Evolutionary conservation across 1,140 invertebrate species (phyloP).

Genomic region (Ceratosolen fusciceps): DNA sequence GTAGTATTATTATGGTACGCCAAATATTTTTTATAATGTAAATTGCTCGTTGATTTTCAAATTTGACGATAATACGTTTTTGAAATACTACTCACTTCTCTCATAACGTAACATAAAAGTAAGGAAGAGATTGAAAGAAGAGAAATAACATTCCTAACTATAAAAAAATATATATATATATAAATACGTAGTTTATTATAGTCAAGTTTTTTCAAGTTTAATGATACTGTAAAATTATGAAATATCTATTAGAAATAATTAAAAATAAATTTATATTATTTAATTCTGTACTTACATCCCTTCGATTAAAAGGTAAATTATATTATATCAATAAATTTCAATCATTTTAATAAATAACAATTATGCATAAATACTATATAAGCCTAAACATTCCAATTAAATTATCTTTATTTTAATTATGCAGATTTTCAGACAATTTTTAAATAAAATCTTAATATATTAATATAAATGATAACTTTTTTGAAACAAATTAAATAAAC

Average conservation of each 20-base stretch:
- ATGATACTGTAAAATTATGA: constrained; percentile 20
- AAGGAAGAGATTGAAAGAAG: not conserved
- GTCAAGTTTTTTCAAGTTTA: constrained; percentile 3
- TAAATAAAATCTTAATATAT: not conserved
- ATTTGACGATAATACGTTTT: constrained; percentile 29
- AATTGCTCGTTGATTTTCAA: constrained; percentile 35
- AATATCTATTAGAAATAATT: constrained; percentile 5
- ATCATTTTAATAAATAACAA: not conserved
- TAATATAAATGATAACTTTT: not conserved
- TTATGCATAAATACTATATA: not conserved
- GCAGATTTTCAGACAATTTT: constrained; percentile 7
- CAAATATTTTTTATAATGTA: constrained; percentile 5
- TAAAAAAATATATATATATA: not conserved
- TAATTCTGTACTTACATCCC: not conserved
- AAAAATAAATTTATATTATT: not conserved
- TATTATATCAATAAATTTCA: not conserved
- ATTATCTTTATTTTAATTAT: constrained; percentile 6
- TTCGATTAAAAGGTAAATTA: not conserved
- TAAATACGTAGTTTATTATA: constrained; percentile 36
- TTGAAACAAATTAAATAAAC: not conserved
- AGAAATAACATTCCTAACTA: constrained; percentile 34
- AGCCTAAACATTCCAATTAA: not conserved
- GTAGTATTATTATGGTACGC: not conserved
- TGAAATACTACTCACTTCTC: constrained; percentile 19
- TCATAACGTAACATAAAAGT: not conserved